Conservation (phyloP, 2,797 vertebrate species). For the Setipinna tenuifilis region DNA sequence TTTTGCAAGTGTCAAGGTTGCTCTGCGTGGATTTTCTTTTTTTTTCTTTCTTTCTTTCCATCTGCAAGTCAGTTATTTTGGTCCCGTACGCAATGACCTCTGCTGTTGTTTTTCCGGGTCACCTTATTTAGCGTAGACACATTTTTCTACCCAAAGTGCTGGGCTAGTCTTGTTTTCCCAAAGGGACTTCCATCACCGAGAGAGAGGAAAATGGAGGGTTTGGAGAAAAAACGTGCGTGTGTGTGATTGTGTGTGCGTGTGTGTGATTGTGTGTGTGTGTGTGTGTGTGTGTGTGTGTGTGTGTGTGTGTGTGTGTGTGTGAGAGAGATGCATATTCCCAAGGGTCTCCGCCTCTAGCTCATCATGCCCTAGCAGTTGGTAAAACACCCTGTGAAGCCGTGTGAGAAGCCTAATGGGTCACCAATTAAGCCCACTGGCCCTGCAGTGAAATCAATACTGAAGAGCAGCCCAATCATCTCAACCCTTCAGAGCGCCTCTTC, state of each 20-base stretch:
- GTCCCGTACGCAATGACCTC: constrained; percentile 33
- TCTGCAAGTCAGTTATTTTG: background rate
- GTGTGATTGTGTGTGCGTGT: background rate
- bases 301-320: background rate
- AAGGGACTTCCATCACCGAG: constrained; percentile 42
- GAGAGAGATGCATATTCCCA: constrained; percentile 35
- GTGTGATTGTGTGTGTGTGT: background rate
- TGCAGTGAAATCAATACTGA: constrained; percentile 42
- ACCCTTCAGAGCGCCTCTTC: background rate
- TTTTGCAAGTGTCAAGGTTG: background rate
- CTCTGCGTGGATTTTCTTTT: background rate
- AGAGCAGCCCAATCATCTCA: constrained; percentile 47
- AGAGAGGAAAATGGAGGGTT: constrained; percentile 28
- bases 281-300: background rate
- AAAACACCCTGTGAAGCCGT: constrained; percentile 45
- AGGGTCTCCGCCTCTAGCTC: constrained; percentile 16
- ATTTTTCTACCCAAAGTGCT: constrained; percentile 50
- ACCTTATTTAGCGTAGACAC: constrained; percentile 51
- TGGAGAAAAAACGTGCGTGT: background rate
- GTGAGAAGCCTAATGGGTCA: constrained; percentile 38
- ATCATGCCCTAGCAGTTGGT: constrained; percentile 45
- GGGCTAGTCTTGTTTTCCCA: constrained; percentile 46
- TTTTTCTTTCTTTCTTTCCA: background rate
- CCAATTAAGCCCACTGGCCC: constrained; percentile 49
- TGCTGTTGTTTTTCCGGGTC: constrained; percentile 51